These are phyloP conservation scores for Spicauda simplicius DNA, from an alignment of 2,888 invertebrate species.

Conservation along the genomic window DNA sequence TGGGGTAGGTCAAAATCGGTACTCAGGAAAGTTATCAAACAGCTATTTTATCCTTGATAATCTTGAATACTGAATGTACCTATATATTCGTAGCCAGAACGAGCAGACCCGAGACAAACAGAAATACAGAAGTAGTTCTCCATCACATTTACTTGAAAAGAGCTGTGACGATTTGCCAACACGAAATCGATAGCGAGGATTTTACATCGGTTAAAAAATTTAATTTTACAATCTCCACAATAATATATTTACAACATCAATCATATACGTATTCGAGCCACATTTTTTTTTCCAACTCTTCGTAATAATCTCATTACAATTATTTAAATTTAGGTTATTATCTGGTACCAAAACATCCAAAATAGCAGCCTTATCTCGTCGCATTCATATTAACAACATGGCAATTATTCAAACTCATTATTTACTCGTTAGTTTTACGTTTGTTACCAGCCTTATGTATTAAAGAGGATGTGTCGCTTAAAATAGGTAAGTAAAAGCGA, in stretches of 20 bases:
- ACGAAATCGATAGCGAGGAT: constrained; percentile 55
- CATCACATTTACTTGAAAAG: constrained; percentile 35
- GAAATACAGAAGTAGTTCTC: constrained; percentile 14
- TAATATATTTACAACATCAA: constrained; percentile 49
- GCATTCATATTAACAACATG: background rate
- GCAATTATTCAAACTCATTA: background rate
- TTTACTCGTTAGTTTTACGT: background rate
- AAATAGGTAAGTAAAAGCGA: constrained; percentile 5
- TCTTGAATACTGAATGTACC: background rate
- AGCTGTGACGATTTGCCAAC: constrained; percentile 58
- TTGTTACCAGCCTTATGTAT: constrained; percentile 6
- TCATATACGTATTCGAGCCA: constrained; percentile 13
- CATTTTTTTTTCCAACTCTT: constrained; percentile 1
- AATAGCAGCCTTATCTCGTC: constrained; percentile 14
- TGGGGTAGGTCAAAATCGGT: constrained; percentile 15
- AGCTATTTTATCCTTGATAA: background rate
- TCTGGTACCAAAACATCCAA: constrained; percentile 10
- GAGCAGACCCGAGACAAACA: constrained; percentile 32
- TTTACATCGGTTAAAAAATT: constrained; percentile 32
- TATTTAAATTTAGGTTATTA: constrained; percentile 7
- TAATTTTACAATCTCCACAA: constrained; percentile 35
- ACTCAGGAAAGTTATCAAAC: background rate
- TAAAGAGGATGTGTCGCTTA: background rate
- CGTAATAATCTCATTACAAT: constrained; percentile 1
- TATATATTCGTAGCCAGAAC: constrained; percentile 1